Base-by-base conservation (phyloP, 30 jellyfish, hydroid and myxozoan species). In the Aurelia sp. region DNA sequence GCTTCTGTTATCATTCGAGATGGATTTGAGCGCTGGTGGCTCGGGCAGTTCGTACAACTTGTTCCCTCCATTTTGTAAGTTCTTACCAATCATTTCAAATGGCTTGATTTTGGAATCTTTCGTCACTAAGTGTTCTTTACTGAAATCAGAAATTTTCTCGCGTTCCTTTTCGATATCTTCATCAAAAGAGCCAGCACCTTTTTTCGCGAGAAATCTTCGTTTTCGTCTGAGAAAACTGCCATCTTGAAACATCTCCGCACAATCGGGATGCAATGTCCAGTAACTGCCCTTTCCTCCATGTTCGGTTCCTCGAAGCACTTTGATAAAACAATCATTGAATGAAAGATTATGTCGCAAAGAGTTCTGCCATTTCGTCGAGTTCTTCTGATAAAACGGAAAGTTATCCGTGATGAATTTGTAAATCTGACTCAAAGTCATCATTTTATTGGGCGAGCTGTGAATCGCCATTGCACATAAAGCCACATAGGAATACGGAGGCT, bases 391-490 rank as follows among this genome's bases (percentile, higher is more conserved):
- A 67, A 94, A 94, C n/a, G 99, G 99, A 76, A 94, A 94, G 21
- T 82, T 94, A 30, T 89, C 97, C 31, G 91, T 88, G 55, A 94
- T 94, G 62, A 83, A 94, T 70, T 89, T 94, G 86, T 94, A 94
- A 15, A 94, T 94, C 61, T 94, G 97, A 22, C 97, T 89, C 51
- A 94, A 62, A 4, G 99, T 94, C 99, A 94, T 94, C 99, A 94
- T 94, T 76, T 81, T 73, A 67, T 68, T 67, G 1, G 99, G 89
- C 13, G 99, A 83, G 68, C 97, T 94, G 77, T 86, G 97, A 10
- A 94, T 94, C 15, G 99, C 99, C 99, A 94, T 94, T 11, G 99
- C 99, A 82, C 99, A 94, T 81, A 94, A 66, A 6, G 99, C 99
- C 15, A 94, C 99, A 57, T 94, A 94, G 15, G 97, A 86, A 62